These are phyloP conservation scores for Cephus spinipes DNA, from an alignment of 2,888 invertebrate species.

Conservation along the genomic window DNA sequence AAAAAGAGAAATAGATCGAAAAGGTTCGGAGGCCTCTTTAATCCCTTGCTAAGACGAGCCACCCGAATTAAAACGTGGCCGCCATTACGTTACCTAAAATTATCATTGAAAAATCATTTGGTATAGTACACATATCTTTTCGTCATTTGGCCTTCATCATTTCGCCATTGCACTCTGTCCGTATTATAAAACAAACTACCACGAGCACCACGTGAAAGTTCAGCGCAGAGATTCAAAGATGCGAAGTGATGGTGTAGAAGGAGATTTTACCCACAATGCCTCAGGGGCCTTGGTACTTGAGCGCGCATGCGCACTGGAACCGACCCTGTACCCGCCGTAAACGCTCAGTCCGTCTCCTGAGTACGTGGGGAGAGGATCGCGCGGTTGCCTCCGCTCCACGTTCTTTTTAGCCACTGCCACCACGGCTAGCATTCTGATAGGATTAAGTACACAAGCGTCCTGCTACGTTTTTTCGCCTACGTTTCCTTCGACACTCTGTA, in stretches of 20 bases:
- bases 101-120: neutral
- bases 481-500: neutral
- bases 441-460: neutral
- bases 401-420: conserved; percentile 19
- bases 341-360: conserved; percentile 35
- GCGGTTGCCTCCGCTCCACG: conserved; percentile 18
- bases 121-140: neutral
- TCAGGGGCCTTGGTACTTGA: neutral
- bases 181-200: neutral
- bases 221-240: neutral
- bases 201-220: neutral
- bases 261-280: neutral
- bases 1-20: neutral
- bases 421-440: conserved; percentile 7
- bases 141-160: neutral
- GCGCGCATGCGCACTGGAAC: conserved; percentile 42
- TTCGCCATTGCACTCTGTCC: neutral
- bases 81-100: neutral
- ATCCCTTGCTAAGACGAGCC: neutral
- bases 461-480: neutral
- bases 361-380: conserved; percentile 34
- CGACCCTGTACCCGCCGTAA: conserved; percentile 20
- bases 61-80: neutral
- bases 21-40: neutral
- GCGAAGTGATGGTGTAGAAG: neutral